Conservation (phyloP, 2,888 invertebrate genomes). For the Seladonia tumulorum region DNA sequence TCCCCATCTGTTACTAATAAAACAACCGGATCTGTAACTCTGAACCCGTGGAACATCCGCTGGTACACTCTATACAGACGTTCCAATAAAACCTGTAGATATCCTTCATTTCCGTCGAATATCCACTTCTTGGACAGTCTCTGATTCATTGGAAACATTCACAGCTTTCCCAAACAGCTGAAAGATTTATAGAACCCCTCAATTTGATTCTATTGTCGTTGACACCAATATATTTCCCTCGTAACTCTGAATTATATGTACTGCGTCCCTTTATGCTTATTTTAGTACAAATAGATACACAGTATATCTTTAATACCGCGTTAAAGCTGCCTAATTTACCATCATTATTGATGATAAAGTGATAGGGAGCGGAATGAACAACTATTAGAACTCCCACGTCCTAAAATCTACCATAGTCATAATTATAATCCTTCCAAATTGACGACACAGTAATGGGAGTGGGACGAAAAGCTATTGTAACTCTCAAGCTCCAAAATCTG, state of each 20-base stretch:
- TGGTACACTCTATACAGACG: background rate
- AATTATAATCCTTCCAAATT: background rate
- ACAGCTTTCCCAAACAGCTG: background rate
- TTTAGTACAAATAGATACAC: too few relatives aligned
- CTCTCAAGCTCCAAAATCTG: background rate
- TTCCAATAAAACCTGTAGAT: background rate
- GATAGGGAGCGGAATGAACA: background rate
- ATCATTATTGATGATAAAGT: background rate
- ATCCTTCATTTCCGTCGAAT: background rate
- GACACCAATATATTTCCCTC: too few relatives aligned
- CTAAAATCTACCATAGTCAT: background rate
- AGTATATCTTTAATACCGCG: background rate
- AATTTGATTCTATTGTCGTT: background rate
- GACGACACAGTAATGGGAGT: background rate
- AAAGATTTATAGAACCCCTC: background rate
- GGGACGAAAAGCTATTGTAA: too few relatives aligned
- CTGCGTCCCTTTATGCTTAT: background rate
- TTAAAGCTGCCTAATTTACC: background rate
- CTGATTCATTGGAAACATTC: background rate
- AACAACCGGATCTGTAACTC: slow-evolving; percentile 1
- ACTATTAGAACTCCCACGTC: background rate
- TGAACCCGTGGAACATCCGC: background rate
- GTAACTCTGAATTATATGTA: background rate
- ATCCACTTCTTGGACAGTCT: background rate
- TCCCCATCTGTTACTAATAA: slow-evolving; percentile 1